Evolutionary conservation across 2,888 invertebrate genomes (phyloP).

Genomic region (Beris morrisii): DNA sequence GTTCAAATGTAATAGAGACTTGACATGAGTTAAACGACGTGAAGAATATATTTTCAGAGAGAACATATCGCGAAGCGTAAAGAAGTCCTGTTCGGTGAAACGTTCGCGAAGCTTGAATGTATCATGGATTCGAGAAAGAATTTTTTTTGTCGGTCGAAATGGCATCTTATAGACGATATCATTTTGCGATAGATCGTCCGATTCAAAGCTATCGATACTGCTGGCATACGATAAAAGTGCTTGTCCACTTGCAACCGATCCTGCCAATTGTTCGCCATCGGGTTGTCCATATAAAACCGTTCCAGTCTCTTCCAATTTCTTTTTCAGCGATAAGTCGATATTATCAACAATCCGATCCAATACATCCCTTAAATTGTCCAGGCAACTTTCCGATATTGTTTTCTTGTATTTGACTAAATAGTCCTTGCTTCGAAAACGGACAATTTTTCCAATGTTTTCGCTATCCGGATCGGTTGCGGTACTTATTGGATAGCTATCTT

Average conservation of each 20-base stretch:
- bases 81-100: background rate
- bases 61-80: background rate
- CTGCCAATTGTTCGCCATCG: background rate
- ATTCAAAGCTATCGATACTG: too few relatives aligned
- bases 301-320: background rate
- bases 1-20: background rate
- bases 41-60: background rate
- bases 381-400: background rate
- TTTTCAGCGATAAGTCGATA: background rate
- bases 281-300: background rate
- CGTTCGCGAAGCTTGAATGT: background rate
- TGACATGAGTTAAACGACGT: background rate
- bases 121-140: background rate
- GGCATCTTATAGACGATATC: background rate
- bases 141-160: background rate
- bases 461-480: too few relatives aligned
- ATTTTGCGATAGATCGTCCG: too few relatives aligned
- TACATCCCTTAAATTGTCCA: background rate
- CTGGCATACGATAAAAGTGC: too few relatives aligned
- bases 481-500: too few relatives aligned
- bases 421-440: constrained; percentile 17
- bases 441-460: background rate
- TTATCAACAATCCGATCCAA: constrained; percentile 1
- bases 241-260: too few relatives aligned
- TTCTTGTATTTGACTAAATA: constrained; percentile 2